Evolutionary conservation across 2,888 invertebrate species (phyloP), one percentile per base, ranked within the genome.

Genomic region (Temnothorax ravouxi): DNA sequence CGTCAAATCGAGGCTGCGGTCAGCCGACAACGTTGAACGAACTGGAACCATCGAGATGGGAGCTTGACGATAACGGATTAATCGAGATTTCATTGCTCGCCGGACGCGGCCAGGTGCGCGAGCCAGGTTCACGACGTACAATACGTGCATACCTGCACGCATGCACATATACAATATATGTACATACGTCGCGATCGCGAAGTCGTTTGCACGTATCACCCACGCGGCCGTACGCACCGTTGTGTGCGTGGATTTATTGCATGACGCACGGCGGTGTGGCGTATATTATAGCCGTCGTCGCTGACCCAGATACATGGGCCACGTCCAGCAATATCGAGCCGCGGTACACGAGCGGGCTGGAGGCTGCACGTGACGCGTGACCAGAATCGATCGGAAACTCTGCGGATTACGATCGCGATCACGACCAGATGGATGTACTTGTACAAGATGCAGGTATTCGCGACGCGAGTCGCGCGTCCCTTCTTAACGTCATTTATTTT

Each of bases 281-380:
- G 13, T 47, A 72, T 47, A 59, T 72, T 50, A 50, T 18, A 9
- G 21, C 59, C 56, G 69, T 59, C 34, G 21, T n/a, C 47, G 47
- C 47, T 80, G 79, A 80, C 79, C 79, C 25, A 80, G 74, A 80
- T 80, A 72, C 47, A 50, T 56, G 67, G n/a, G n/a, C 38, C 52
- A 9, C 38, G 38, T 72, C 59, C 72, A 61, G 72, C 72, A 61
- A 38, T 59, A 72, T 80, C 79, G 72, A 72, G 47, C 72, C 6
- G 50, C 9, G 44, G 6, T 29, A 56, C 72, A 79, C 21, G 44
- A 8, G 8, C 79, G 18, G 47, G 11, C 11, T 38, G 71, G 79
- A 72, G 59, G 59, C 79, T 80, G 79, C 59, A 41, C 25, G 72
- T 72, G 59, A 80, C 38, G 79, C 50, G 62, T 38, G 11, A 29